Evolutionary conservation across 2,888 invertebrate species (phyloP).

Genomic region (Laothoe populi): DNA sequence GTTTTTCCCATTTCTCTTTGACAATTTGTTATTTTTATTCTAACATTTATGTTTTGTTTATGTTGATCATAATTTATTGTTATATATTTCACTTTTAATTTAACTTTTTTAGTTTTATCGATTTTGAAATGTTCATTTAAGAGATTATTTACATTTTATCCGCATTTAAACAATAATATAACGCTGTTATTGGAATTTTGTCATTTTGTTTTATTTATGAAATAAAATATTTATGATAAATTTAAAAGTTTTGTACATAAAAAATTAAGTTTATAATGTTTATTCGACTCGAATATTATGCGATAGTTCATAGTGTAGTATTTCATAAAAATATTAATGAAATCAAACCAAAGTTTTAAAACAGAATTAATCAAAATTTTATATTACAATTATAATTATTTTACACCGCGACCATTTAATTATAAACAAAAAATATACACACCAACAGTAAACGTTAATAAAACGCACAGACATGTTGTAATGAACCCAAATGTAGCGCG

Average conservation of each 20-base stretch:
- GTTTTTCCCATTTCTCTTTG: constrained; percentile 3
- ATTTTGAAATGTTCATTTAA: too few relatives aligned
- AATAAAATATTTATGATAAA: too few relatives aligned
- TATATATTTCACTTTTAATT: background rate
- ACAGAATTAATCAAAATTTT: too few relatives aligned
- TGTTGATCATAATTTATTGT: background rate
- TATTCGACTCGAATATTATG: too few relatives aligned
- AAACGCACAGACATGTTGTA: constrained; percentile 73
- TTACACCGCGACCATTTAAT: background rate
- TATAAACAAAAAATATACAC: constrained; percentile 3
- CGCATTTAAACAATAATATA: background rate
- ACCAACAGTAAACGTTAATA: constrained; percentile 34
- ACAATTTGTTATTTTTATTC: background rate
- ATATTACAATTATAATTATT: too few relatives aligned
- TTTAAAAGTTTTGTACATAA: too few relatives aligned
- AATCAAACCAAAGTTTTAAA: too few relatives aligned
- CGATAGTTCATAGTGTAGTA: too few relatives aligned
- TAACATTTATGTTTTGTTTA: background rate
- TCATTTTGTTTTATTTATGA: background rate
- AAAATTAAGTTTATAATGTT: too few relatives aligned
- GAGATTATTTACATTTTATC: background rate
- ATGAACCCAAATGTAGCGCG: constrained; percentile 75
- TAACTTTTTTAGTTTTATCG: background rate
- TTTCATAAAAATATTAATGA: too few relatives aligned
- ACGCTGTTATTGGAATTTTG: background rate